A percentile compares a stretch with the other conserved stretches of the same genome.
Conservation (phyloP, 2,888 invertebrate species). For the Thalpophila matura region DNA sequence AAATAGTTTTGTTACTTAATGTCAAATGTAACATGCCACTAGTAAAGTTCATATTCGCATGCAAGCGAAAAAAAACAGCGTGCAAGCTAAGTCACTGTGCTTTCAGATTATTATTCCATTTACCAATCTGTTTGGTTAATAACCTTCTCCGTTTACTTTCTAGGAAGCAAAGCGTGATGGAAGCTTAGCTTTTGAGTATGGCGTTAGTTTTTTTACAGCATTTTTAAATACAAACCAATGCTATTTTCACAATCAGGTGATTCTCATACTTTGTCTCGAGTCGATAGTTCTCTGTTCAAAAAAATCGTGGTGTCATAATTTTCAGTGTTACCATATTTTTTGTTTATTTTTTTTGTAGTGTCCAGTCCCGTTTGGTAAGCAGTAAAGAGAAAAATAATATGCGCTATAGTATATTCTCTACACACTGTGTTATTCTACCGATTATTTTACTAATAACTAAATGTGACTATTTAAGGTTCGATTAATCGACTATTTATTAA, state of each 20-base stretch:
- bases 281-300: constrained; percentile 97
- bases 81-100: constrained; percentile 64
- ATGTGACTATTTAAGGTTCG: constrained; percentile 47
- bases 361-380: constrained; percentile 89
- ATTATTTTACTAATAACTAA: constrained; percentile 48
- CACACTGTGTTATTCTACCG: constrained; percentile 62
- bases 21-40: constrained; percentile 23
- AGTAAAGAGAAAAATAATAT: constrained; percentile 88
- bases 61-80: constrained; percentile 62
- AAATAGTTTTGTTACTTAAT: constrained; percentile 3
- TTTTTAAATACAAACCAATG: constrained; percentile 94
- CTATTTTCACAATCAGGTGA: constrained; percentile 99
- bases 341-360: constrained; percentile 64
- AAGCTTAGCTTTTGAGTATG: constrained; percentile 74
- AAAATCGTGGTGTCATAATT: constrained; percentile 62
- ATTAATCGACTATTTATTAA: constrained; percentile 54
- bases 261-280: constrained; percentile 99
- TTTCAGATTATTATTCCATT: constrained; percentile 62
- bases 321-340: constrained; percentile 73
- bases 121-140: constrained; percentile 66
- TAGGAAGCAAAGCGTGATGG: constrained; percentile 81
- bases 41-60: constrained; percentile 45
- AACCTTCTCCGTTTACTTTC: constrained; percentile 66
- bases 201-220: constrained; percentile 75
- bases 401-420: constrained; percentile 82